Evolutionary conservation across 92 coral and sea anemone species (phyloP).

Genomic region (Pocillopora grandis): DNA sequence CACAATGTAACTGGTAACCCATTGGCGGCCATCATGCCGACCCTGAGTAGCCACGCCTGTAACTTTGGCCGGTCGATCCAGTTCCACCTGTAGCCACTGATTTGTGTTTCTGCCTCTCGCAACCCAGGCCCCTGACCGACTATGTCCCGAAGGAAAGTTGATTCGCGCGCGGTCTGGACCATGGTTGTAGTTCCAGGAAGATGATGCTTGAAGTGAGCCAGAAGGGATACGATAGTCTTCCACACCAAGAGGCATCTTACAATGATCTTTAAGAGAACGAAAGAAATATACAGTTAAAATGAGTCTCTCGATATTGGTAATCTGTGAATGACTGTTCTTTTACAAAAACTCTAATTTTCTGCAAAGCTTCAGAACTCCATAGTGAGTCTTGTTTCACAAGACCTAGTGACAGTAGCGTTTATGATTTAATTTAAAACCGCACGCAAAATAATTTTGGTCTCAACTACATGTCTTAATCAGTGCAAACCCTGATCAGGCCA

Average conservation of each 20-base stretch:
- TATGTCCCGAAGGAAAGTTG: slow-evolving; percentile 60
- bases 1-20: slow-evolving; percentile 60
- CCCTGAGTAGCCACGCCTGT: slow-evolving; percentile 88
- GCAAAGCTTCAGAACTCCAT: too few species aligned
- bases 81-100: slow-evolving; percentile 75
- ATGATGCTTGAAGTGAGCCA: slow-evolving; percentile 63
- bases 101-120: slow-evolving; percentile 43
- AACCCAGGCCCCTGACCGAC: slow-evolving; percentile 77
- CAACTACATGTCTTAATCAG: too few species aligned
- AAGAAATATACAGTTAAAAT: too few species aligned
- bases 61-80: slow-evolving; percentile 59
- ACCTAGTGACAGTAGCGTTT: too few species aligned
- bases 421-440: too few species aligned
- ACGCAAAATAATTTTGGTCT: too few species aligned
- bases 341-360: too few species aligned
- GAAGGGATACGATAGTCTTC: slow-evolving; percentile 68
- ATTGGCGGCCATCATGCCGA: slow-evolving; percentile 57
- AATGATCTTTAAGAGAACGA: slow-evolving; percentile 49
- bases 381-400: too few species aligned
- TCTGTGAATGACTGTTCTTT: too few species aligned
- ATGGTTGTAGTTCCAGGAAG: slow-evolving; percentile 60
- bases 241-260: slow-evolving; percentile 76
- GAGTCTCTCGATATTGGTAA: too few species aligned
- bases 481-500: too few species aligned
- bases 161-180: slow-evolving; percentile 85